Evolutionary conservation across 2,113 vertebrate genomes (phyloP).

Genomic region (Setophaga kirtlandii): DNA sequence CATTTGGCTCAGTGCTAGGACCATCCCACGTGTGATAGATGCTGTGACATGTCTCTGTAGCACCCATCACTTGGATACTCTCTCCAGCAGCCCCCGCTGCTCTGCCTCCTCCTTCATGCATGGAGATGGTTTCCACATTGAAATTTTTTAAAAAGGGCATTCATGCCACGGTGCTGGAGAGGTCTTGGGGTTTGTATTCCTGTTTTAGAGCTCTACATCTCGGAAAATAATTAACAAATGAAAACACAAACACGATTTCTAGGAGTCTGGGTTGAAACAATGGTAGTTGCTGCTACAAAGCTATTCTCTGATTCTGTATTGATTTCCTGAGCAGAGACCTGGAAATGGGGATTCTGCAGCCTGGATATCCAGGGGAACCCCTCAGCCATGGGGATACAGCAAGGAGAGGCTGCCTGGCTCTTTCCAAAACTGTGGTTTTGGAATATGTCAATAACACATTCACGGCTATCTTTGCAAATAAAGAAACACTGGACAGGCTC

Average conservation of each 20-base stretch:
- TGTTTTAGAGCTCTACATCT: neutral
- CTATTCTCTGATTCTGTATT: neutral
- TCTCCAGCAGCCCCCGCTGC: neutral
- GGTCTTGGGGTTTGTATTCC: neutral
- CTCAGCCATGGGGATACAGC: fast-evolving
- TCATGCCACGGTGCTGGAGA: neutral
- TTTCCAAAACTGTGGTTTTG: neutral
- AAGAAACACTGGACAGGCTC: neutral
- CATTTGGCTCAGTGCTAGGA: neutral
- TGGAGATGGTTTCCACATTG: neutral
- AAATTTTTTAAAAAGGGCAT: neutral
- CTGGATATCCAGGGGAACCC: neutral
- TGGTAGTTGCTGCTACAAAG: neutral
- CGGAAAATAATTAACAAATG: neutral
- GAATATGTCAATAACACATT: neutral
- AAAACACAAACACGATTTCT: neutral
- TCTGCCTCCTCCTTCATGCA: neutral
- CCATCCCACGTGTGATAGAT: neutral
- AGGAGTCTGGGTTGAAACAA: fast-evolving
- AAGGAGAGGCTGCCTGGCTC: neutral
- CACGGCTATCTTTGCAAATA: neutral
- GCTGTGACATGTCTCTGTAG: neutral
- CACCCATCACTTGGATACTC: neutral
- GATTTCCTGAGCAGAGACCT: neutral
- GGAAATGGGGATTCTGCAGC: neutral